Percentiles rank a stretch among this genome's conserved stretches.
phyloP scores from a whole-genome alignment of 2,797 vertebrate species.

The Eulemur coronatus region DNA sequence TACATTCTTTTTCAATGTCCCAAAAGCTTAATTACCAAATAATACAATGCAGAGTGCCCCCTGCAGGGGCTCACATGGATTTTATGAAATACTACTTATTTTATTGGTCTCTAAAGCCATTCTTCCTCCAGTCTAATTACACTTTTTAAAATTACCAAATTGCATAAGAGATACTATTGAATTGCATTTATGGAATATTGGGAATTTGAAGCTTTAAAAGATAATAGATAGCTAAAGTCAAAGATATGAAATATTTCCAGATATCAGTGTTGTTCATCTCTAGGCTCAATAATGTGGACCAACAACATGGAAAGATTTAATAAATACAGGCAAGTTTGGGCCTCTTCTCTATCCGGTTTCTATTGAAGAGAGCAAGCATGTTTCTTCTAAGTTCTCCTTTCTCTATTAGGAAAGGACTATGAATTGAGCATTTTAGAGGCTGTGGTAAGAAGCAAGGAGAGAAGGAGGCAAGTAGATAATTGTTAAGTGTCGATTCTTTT shows the following conservation, averaged over 20 bases:
- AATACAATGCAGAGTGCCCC: neutral
- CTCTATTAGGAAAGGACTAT: neutral
- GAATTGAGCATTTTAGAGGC: neutral
- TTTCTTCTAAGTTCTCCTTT: neutral
- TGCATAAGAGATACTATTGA: neutral
- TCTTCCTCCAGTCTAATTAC: neutral
- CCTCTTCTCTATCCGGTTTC: neutral
- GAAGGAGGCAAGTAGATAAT: neutral
- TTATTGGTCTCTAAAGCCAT: neutral
- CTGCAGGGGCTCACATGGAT: neutral
- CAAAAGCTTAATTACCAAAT: neutral
- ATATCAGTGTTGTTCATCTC: neutral
- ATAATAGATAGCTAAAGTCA: neutral
- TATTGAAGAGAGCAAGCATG: neutral
- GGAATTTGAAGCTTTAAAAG: neutral
- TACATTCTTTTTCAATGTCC: neutral
- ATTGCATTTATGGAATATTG: neutral
- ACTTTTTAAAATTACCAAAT: neutral
- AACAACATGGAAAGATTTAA: neutral
- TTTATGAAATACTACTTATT: slow-evolving; percentile 5
- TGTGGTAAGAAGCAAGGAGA: neutral
- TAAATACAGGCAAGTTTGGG: neutral
- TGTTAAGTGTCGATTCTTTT: neutral
- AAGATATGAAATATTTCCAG: neutral
- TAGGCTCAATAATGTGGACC: neutral